A percentile compares a stretch with the other conserved stretches of the same genome.
Evolutionary conservation across 2,888 invertebrate genomes (phyloP).

Genomic region (Dermolepida albohirtum): DNA sequence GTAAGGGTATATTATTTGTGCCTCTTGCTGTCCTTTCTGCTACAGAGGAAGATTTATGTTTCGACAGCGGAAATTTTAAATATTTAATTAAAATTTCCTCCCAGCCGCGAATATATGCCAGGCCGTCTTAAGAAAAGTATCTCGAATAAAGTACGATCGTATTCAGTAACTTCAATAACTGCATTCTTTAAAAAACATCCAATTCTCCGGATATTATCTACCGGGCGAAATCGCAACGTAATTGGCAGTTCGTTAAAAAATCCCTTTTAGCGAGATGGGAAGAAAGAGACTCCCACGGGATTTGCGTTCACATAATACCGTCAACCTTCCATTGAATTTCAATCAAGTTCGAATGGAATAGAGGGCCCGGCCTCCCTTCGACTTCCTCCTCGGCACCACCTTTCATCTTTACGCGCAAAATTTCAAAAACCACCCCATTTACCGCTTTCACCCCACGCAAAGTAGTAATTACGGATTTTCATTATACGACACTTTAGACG

Average conservation of each 20-base stretch:
- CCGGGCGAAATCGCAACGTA: constrained; percentile 9
- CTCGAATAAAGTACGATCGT: background rate
- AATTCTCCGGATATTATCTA: constrained; percentile 19
- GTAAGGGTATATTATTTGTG: too few relatives aligned
- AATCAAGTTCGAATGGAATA: constrained; percentile 13
- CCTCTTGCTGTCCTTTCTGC: too few relatives aligned
- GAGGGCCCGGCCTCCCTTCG: background rate
- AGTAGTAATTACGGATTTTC: too few relatives aligned
- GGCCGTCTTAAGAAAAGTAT: too few relatives aligned
- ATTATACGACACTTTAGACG: too few relatives aligned
- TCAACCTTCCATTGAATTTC: constrained; percentile 18
- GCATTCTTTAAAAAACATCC: constrained; percentile 13
- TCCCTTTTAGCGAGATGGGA: background rate
- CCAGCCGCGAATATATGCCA: too few relatives aligned
- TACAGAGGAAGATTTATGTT: too few relatives aligned
- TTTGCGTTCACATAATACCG: constrained; percentile 10
- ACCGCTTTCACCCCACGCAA: too few relatives aligned
- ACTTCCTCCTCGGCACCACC: background rate
- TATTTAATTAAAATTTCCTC: too few relatives aligned
- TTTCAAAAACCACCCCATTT: too few relatives aligned
- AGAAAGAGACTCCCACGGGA: constrained; percentile 2
- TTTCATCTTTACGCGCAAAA: too few relatives aligned
- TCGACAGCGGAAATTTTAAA: too few relatives aligned
- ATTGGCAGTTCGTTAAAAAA: constrained; percentile 32
- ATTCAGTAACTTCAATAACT: constrained; percentile 13